phyloP scores from a whole-genome alignment of 2,888 invertebrate species.

The Graphium colonna region DNA sequence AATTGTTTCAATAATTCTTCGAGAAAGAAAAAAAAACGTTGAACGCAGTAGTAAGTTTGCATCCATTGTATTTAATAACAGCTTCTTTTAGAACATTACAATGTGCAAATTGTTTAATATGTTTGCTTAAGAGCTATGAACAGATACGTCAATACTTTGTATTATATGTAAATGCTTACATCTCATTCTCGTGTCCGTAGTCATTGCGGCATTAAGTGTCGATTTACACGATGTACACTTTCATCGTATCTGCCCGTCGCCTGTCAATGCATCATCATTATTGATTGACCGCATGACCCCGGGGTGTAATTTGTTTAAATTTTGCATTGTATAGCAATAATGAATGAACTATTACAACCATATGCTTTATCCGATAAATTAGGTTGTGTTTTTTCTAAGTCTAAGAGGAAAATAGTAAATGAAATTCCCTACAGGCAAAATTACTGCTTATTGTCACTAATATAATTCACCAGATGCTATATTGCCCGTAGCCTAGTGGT shows the following conservation, averaged over 20 bases:
- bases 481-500: too few species aligned
- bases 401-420: too few species aligned
- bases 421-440: too few species aligned
- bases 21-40: neutral
- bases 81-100: neutral
- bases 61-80: neutral
- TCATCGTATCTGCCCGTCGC: constrained; percentile 31
- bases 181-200: constrained; percentile 15
- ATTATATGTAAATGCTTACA: constrained; percentile 8
- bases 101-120: neutral
- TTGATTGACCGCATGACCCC: constrained; percentile 53
- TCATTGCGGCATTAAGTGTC: constrained; percentile 24
- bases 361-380: neutral
- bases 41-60: neutral
- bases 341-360: constrained; percentile 33
- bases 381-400: neutral
- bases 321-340: constrained; percentile 39
- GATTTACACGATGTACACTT: constrained; percentile 33
- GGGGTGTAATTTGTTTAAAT: constrained; percentile 42
- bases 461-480: too few species aligned
- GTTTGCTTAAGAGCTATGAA: neutral
- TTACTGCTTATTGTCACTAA: too few species aligned
- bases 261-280: constrained; percentile 48
- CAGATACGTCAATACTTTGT: constrained; percentile 6
- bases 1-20: neutral